These are phyloP conservation scores for Merluccius polli DNA, from an alignment of 2,797 vertebrate genomes.

Conservation along the genomic window DNA sequence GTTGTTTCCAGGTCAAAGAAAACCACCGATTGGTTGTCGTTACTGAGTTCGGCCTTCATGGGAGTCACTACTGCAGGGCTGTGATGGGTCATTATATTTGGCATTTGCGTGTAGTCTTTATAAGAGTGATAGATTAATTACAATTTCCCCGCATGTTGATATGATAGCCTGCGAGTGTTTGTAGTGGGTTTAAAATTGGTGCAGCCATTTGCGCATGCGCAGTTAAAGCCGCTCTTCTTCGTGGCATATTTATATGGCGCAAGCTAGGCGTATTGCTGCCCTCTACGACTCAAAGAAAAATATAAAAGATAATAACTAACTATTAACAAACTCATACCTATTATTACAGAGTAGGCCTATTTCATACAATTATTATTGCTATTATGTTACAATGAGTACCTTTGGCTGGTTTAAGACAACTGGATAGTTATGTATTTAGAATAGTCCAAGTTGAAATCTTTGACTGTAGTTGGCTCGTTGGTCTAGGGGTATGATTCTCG, in stretches of 20 bases:
- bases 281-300: background rate
- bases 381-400: background rate
- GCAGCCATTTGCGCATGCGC: background rate
- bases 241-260: background rate
- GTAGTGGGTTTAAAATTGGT: background rate
- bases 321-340: background rate
- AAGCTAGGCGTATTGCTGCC: background rate
- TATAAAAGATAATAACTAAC: background rate
- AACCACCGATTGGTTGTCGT: constrained; percentile 40
- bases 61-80: background rate
- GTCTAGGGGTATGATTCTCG: constrained; percentile 84
- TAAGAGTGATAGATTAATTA: background rate
- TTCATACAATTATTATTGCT: background rate
- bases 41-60: background rate
- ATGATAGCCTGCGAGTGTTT: background rate
- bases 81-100: background rate
- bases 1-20: constrained; percentile 78
- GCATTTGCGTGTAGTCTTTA: background rate
- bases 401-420: too few species aligned
- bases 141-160: background rate
- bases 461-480: constrained; percentile 67
- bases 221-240: background rate
- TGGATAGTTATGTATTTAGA: background rate
- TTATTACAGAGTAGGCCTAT: background rate
- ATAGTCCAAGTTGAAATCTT: too few species aligned